Evolutionary conservation across 1,140 invertebrate genomes (phyloP).

Genomic region (Drosophila parvula): DNA sequence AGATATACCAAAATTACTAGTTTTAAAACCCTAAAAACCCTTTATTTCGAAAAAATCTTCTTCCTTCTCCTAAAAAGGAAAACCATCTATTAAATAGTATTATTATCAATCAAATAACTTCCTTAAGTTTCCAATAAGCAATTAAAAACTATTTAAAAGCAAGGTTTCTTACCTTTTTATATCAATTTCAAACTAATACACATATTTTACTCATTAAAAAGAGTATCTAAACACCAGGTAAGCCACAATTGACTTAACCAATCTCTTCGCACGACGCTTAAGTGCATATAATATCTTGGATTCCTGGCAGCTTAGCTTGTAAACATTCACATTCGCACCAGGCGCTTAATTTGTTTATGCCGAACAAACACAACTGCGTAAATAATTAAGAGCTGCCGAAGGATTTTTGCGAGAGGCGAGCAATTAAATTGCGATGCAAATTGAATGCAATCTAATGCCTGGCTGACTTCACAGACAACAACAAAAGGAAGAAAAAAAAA

Average conservation of each 20-base stretch:
- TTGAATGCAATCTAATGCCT: conserved; percentile 61
- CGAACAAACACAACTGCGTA: conserved; percentile 46
- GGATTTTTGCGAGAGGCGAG: conserved; percentile 31
- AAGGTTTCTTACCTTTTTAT: too few relatives aligned
- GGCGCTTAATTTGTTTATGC: conserved; percentile 66
- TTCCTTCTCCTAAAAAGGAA: too few relatives aligned
- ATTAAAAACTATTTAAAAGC: too few relatives aligned
- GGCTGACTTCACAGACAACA: conserved; percentile 37
- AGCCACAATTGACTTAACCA: conserved; percentile 9
- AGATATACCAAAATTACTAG: too few relatives aligned
- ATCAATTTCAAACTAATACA: not conserved
- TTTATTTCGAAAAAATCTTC: too few relatives aligned
- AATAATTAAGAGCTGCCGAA: conserved; percentile 68
- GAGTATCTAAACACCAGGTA: not conserved
- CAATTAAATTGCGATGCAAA: conserved; percentile 67
- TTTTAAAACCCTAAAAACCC: too few relatives aligned
- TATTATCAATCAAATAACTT: not conserved
- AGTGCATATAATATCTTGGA: conserved; percentile 49
- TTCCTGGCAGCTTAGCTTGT: conserved; percentile 24
- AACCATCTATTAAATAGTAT: not conserved
- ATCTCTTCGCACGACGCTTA: conserved; percentile 46
- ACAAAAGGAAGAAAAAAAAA: too few relatives aligned
- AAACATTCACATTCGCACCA: conserved; percentile 65
- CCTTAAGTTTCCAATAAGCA: not conserved
- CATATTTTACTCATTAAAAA: not conserved